Conservation (phyloP, 2,797 vertebrate species). For the Danio tinwini region DNA sequence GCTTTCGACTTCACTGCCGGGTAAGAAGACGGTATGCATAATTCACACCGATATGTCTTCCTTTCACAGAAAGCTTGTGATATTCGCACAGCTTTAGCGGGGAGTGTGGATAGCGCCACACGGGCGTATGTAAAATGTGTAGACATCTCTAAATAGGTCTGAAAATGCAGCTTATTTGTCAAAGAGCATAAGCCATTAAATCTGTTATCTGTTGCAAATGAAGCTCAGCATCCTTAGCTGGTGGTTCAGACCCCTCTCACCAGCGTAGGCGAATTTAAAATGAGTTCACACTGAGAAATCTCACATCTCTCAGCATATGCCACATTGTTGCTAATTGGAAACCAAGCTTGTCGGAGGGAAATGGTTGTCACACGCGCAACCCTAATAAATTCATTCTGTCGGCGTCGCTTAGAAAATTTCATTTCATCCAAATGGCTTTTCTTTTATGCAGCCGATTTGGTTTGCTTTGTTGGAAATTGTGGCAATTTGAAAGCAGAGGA, state of each 20-base stretch:
- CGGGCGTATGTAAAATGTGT: conserved; percentile 45
- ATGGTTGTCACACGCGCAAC: conserved; percentile 56
- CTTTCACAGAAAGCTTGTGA: conserved; percentile 44
- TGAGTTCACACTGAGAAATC: conserved; percentile 63
- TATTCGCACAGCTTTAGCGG: conserved; percentile 48
- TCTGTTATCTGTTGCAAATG: conserved; percentile 63
- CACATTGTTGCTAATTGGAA: conserved; percentile 65
- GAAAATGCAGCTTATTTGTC: conserved; percentile 60
- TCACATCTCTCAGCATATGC: conserved; percentile 65
- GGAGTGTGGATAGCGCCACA: conserved; percentile 46
- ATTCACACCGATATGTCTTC: conserved; percentile 46
- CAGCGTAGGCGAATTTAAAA: conserved; percentile 62
- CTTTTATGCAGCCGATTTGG: neutral
- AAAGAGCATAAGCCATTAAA: conserved; percentile 63
- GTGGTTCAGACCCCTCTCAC: conserved; percentile 59
- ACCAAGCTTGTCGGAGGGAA: conserved; percentile 59
- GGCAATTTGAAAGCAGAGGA: neutral
- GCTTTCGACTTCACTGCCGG: conserved; percentile 24
- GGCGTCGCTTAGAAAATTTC: conserved; percentile 41
- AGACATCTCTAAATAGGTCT: conserved; percentile 60
- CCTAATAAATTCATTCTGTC: conserved; percentile 60
- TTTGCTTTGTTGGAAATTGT: neutral
- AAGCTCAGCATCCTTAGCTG: conserved; percentile 58
- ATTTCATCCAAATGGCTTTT: conserved; percentile 26
- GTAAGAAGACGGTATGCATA: conserved; percentile 39